Conservation (phyloP, 2,888 invertebrate genomes). For the Lordiphosa fenestrarum region DNA sequence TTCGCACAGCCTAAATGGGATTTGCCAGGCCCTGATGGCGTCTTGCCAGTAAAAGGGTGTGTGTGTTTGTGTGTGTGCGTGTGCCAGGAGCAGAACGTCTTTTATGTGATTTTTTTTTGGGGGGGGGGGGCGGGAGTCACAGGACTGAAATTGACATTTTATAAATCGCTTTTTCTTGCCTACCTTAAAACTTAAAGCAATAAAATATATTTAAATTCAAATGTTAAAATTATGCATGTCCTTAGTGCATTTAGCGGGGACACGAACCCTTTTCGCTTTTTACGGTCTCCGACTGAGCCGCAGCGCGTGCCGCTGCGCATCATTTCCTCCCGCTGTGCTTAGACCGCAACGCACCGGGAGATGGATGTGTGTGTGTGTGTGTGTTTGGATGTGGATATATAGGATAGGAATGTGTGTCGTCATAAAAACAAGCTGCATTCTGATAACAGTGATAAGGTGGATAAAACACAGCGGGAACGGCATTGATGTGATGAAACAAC, state of each 20-base stretch:
- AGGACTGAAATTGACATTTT: conserved; percentile 73
- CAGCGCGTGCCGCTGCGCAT: conserved; percentile 53
- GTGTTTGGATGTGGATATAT: conserved; percentile 9
- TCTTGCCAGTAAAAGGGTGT: conserved; percentile 30
- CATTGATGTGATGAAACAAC: conserved; percentile 13
- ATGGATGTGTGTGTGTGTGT: conserved; percentile 41
- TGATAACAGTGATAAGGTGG: conserved; percentile 48
- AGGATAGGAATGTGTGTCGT: conserved; percentile 21
- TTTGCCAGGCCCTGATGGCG: conserved; percentile 49
- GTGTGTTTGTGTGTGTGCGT: conserved; percentile 24
- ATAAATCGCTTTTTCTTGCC: conserved; percentile 59
- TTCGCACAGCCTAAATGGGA: conserved; percentile 73
- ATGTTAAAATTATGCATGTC: conserved; percentile 65
- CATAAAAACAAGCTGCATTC: conserved; percentile 29
- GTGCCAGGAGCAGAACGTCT: conserved; percentile 25
- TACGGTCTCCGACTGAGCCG: conserved; percentile 19
- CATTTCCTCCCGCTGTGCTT: conserved; percentile 50
- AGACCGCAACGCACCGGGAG: conserved; percentile 64
- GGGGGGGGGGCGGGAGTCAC: conserved; percentile 35
- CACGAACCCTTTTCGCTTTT: conserved; percentile 46
- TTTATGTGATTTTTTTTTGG: conserved; percentile 29
- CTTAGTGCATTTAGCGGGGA: conserved; percentile 45
- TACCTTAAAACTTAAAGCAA: conserved; percentile 57
- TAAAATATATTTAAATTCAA: conserved; percentile 67
- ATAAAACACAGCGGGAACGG: conserved; percentile 33